Base-by-base conservation (phyloP, 2,888 invertebrate species). In the Muschampia plurimacula region DNA sequence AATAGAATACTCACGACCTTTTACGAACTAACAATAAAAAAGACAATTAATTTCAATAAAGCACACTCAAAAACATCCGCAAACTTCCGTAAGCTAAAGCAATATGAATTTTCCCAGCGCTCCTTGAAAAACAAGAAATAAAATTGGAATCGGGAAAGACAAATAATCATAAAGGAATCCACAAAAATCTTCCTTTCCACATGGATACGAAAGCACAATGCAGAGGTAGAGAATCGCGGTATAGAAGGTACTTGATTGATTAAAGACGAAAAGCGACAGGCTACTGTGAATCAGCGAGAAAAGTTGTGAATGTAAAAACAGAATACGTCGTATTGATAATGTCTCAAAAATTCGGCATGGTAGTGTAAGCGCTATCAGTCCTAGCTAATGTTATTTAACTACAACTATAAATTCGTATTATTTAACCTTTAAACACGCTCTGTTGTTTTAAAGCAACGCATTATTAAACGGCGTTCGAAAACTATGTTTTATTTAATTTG, bases 131-230 rank as follows among this genome's bases (percentile, higher is more conserved):
- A 72, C 72, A 67, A 67, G 72, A 67, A 72, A 72, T 67, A 72
- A 72, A 72, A 72, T 72, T 72, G 72, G 63, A 72, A 60, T 63
- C 52, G 72, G 72, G 57, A 39, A 72, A 72, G 72, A 72, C 67
- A 72, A 72, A 72, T 72, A 72, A 72, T 63, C 72, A 64, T 72
- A 72, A 72, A 63, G 57, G 68, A 68, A 73, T 73, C 68, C 72
- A 68, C 68, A 55, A 57, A 73, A 73, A 73, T 68, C 68, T 64
- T 44, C 64, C 72, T 49, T 68, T 68, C 64, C 72, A 59, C 67
- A 57, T 59, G 67, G 72, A 73, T 63, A 73, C 68, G 55, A 39
- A 52, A 57, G 57, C 57, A 67, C 64, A 73, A 64, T 64, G 67
- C 55, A 64, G 57, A 59, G 68, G 44, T 44, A 44, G 39, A 59